A percentile compares a stretch with the other conserved stretches of the same genome.
Evolutionary conservation across 2,888 invertebrate genomes (phyloP).

Genomic region (Eupeodes latifasciatus): DNA sequence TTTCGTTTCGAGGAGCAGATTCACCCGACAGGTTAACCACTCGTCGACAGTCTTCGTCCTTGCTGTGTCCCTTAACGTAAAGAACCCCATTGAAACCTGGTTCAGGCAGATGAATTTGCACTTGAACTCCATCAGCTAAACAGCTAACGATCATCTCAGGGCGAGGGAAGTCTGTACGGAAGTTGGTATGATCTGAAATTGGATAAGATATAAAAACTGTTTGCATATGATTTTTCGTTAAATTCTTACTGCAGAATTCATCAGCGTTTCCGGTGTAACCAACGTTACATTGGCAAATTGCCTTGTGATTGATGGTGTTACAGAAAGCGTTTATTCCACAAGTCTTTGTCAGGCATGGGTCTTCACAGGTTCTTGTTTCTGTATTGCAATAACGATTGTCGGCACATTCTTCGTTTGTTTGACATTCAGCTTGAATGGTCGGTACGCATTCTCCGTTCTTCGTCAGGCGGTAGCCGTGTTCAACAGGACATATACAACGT

Average conservation of each 20-base stretch:
- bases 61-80: conserved; percentile 97
- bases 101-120: conserved; percentile 90
- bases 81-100: conserved; percentile 93
- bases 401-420: conserved; percentile 90
- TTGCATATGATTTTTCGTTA: not conserved
- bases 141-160: conserved; percentile 95
- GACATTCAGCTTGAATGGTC: conserved; percentile 86
- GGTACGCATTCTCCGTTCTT: conserved; percentile 87
- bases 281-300: conserved; percentile 90
- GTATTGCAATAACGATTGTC: conserved; percentile 90
- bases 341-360: conserved; percentile 89
- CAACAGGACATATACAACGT: conserved; percentile 90
- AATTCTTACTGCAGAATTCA: conserved; percentile 87
- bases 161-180: conserved; percentile 92
- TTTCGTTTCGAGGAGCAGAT: conserved; percentile 88
- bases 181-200: conserved; percentile 82
- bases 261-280: conserved; percentile 92
- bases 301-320: conserved; percentile 90
- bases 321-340: conserved; percentile 92
- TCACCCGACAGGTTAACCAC: conserved; percentile 91
- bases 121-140: conserved; percentile 95
- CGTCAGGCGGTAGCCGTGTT: conserved; percentile 88
- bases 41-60: conserved; percentile 94
- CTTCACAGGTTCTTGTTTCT: conserved; percentile 89
- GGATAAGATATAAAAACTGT: conserved; percentile 72